Conservation (phyloP, 2,113 vertebrate species). For the Ranitomeya imitator region DNA sequence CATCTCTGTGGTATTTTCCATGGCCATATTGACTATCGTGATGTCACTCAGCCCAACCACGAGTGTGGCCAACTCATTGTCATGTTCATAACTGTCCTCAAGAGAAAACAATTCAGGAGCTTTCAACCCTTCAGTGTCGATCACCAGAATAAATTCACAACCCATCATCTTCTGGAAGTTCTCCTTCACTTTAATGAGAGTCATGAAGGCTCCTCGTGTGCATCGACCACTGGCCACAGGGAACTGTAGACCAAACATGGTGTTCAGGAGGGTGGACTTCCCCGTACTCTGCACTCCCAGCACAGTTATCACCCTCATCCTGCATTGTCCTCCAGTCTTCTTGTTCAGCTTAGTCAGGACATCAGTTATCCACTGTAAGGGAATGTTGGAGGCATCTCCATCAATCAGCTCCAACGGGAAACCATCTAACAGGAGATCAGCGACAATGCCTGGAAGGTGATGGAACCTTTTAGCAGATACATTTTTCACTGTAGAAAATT, state of each 20-base stretch:
- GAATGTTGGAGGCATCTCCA: constrained; percentile 75
- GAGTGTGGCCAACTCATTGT: constrained; percentile 72
- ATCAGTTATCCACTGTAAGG: constrained; percentile 76
- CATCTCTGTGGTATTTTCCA: constrained; percentile 62
- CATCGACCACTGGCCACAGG: constrained; percentile 65
- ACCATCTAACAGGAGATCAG: constrained; percentile 72
- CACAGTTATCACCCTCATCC: constrained; percentile 73
- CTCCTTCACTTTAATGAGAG: constrained; percentile 66
- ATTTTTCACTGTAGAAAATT: constrained; percentile 56
- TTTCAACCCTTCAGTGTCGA: constrained; percentile 71
- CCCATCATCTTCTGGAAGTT: constrained; percentile 70
- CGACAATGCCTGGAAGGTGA: constrained; percentile 57
- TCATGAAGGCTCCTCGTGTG: constrained; percentile 74
- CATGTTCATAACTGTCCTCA: constrained; percentile 73
- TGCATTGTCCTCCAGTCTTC: constrained; percentile 66
- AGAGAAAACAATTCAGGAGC: constrained; percentile 58
- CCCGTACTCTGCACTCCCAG: constrained; percentile 80
- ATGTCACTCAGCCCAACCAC: constrained; percentile 77
- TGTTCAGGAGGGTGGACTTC: constrained; percentile 78
- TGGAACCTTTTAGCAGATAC: not conserved
- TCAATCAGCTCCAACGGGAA: constrained; percentile 79
- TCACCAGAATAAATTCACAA: constrained; percentile 77
- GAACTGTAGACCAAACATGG: constrained; percentile 80
- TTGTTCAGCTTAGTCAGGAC: constrained; percentile 67
- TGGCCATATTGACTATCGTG: constrained; percentile 74